Conservation (phyloP, 2,113 vertebrate genomes). For the Dascyllus trimaculatus region DNA sequence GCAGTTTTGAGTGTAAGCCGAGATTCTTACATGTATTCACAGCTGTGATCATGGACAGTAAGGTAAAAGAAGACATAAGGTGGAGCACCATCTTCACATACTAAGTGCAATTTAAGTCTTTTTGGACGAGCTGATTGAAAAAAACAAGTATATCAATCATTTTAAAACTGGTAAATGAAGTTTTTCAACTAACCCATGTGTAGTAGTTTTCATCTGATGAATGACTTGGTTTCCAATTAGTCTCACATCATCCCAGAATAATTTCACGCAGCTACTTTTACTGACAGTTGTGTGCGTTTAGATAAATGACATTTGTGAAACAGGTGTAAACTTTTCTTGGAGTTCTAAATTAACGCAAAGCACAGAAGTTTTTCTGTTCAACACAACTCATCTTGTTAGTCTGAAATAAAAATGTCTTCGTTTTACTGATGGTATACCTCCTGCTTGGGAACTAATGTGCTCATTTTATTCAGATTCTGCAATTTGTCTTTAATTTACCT, state of each 20-base stretch:
- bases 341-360: neutral
- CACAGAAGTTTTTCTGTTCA: neutral
- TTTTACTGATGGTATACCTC: no score
- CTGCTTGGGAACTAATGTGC: no score
- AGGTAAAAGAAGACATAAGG: neutral
- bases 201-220: slow-evolving; percentile 3
- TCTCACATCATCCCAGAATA: neutral
- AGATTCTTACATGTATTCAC: slow-evolving; percentile 23
- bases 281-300: neutral
- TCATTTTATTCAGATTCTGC: no score
- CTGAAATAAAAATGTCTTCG: no score
- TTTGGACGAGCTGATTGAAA: no score
- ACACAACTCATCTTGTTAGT: no score
- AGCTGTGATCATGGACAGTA: neutral
- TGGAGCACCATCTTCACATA: neutral
- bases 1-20: slow-evolving; percentile 9
- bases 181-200: slow-evolving; percentile 11
- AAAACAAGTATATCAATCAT: no score
- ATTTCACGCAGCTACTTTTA: neutral
- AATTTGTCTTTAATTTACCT: no score
- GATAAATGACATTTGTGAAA: slow-evolving; percentile 2
- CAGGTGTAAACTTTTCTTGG: neutral
- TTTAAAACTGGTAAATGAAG: neutral
- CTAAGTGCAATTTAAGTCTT: neutral
- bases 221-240: neutral